Evolutionary conservation across 2,113 vertebrate species (phyloP).

Genomic region (Chaetorhynchus papuensis): DNA sequence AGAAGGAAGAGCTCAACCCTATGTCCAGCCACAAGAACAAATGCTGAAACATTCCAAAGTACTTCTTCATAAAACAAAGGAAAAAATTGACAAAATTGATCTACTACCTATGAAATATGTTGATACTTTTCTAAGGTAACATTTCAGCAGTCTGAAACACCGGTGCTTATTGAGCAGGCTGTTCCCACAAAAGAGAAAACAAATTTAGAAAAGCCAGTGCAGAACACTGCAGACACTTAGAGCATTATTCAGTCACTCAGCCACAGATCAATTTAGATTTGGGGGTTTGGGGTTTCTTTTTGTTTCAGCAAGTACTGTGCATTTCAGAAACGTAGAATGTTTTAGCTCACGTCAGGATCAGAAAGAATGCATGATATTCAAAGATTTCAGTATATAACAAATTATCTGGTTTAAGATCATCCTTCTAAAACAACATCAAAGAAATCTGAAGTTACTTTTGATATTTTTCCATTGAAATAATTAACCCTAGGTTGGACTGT

Average conservation of each 20-base stretch:
- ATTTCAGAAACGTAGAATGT: neutral
- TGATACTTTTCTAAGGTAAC: neutral
- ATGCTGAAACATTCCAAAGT: neutral
- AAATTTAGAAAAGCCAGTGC: neutral
- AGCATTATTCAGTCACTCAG: neutral
- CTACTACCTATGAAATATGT: neutral
- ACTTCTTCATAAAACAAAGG: neutral
- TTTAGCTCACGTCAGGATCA: neutral
- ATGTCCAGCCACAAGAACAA: neutral
- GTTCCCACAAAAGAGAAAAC: neutral
- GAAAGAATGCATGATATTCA: neutral
- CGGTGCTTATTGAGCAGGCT: neutral
- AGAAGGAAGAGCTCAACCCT: neutral
- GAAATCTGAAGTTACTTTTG: neutral
- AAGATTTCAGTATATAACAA: neutral
- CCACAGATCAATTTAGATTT: neutral
- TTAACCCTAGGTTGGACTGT: neutral
- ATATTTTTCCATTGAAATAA: neutral
- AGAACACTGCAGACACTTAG: neutral
- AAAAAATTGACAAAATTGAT: neutral
- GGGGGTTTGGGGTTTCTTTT: neutral
- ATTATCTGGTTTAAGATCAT: neutral
- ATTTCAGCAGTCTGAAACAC: neutral
- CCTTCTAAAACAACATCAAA: neutral
- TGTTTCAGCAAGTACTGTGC: neutral